Base-by-base conservation (phyloP, 2,888 invertebrate species). In the Phengaris arion region DNA sequence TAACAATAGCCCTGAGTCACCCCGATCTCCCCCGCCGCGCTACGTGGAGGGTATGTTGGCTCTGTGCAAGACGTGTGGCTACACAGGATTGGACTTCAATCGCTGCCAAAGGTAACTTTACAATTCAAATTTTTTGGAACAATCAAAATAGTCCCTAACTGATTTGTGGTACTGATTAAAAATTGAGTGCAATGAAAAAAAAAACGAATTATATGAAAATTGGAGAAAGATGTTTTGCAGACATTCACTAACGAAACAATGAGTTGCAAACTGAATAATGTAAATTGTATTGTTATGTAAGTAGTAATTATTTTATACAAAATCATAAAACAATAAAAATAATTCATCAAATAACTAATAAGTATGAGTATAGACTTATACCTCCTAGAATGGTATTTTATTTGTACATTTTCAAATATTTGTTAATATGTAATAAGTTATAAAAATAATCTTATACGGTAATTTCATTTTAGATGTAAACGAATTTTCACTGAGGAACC, bases 61-160 rank as follows among this genome's bases (percentile, higher is more conserved):
- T 8, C 94, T 98, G 2, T 98, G 98, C 88, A 95, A 95, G 79
- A 94, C 94, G 79, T 98, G 98, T 87, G 98, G 98, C 22, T 96
- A 96, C 84, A 94, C 96, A 70, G 97, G 97, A 74, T 94, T 95
- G 81, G 96, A 97, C 87, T 97, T 97, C 86, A 96, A 95, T 81
- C 95, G 95, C 78, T 98, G 98, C 89, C 95, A 96, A 88, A 90
- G 96, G 96, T 93, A 35, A 59, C 9, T 13, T 35, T 48, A 74
- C 55, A 45, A 45, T 12, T 35, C 35, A 35, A 13, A 7, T 48
- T 51, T n/a, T 52, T 35, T n/a, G 35, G 35, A 35, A 35, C 35
- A 35, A 35, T 35, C 35, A 2, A 7, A 22, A 64, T 35, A 5
- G 15, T 22, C 8, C 48, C 6, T 48, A 7, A 7, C 8, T 48